Evolutionary conservation across 2,888 invertebrate genomes (phyloP).

Genomic region (Odontomyia ornata): DNA sequence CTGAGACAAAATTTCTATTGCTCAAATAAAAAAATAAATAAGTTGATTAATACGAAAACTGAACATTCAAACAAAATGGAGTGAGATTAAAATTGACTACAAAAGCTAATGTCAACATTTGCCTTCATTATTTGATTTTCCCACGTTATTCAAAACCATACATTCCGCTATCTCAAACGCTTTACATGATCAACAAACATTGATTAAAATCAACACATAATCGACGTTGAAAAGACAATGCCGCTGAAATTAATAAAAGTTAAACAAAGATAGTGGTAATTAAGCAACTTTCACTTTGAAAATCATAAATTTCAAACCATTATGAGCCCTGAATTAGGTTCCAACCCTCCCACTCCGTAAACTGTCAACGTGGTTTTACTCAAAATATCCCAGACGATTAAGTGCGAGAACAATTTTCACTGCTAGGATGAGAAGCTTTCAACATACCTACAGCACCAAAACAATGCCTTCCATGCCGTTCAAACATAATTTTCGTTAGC

Average conservation of each 20-base stretch:
- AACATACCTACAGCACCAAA: not conserved
- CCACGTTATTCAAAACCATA: too few species aligned
- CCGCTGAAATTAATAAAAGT: not conserved
- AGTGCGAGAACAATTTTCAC: constrained; percentile 15
- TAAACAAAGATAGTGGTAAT: not conserved
- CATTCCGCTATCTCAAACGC: too few species aligned
- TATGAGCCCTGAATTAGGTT: not conserved
- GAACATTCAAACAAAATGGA: too few species aligned
- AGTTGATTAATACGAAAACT: too few species aligned
- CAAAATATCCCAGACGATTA: constrained; percentile 20
- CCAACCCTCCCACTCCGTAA: not conserved
- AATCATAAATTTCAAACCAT: not conserved
- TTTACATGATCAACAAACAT: too few species aligned
- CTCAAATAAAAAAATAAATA: too few species aligned
- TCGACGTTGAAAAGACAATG: not conserved
- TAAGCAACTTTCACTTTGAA: not conserved
- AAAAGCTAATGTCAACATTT: too few species aligned
- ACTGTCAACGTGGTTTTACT: constrained; percentile 9
- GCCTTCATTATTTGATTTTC: too few species aligned
- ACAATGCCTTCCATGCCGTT: constrained; percentile 1
- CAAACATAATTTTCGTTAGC: constrained; percentile 22
- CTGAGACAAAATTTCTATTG: too few species aligned
- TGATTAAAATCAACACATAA: too few species aligned
- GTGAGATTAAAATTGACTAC: too few species aligned
- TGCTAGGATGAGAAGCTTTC: constrained; percentile 3